Base-by-base conservation (phyloP, 1,140 invertebrate genomes). In the Lordiphosa mommai region DNA sequence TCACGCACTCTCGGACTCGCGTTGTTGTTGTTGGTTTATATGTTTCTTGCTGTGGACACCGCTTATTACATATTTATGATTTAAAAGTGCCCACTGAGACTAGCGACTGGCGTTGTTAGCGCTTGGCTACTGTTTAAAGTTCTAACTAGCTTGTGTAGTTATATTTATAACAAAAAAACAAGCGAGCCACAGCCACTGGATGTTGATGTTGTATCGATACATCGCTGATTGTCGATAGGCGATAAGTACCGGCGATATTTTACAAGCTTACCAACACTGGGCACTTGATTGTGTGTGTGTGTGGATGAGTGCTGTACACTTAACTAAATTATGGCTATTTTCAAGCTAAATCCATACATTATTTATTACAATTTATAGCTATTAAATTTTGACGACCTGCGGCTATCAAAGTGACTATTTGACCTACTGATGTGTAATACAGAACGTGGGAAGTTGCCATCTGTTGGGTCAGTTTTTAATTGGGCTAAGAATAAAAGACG, bases 111-210 rank as follows among this genome's bases (percentile, higher is more conserved):
- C 61, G 59, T 56, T 59, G 46, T 20, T 44, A 58, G 76, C 76
- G 70, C 70, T 48, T 80, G 48, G 55, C 60, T 74, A 68, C 65
- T 82, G 76, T 79, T 79, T 79, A 82, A 79, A 38, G 65, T 63
- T 61, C 56, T 36, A 66, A 61, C 60, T 70, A 59, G 79, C 59
- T 49, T 59, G 48, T 55, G 52, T 32, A 58, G 72, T 74, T 79
- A 61, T 68, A 79, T 79, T 79, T 79, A 82, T 77, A 77, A 77
- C 79, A 66, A 79, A 48, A 74, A 66, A 66, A 53, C 56, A 66
- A 74, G 55, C 65, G 72, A 65, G n/a, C n/a, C n/a, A n/a, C n/a
- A n/a, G n/a, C n/a, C n/a, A n/a, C n/a, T n/a, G 51, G 52, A 69
- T 73, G 68, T 70, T 70, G 43, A 43, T 40, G 4, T 46, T 47